Evolutionary conservation across 2,113 vertebrate species (phyloP).

Genomic region (Cairina moschata): DNA sequence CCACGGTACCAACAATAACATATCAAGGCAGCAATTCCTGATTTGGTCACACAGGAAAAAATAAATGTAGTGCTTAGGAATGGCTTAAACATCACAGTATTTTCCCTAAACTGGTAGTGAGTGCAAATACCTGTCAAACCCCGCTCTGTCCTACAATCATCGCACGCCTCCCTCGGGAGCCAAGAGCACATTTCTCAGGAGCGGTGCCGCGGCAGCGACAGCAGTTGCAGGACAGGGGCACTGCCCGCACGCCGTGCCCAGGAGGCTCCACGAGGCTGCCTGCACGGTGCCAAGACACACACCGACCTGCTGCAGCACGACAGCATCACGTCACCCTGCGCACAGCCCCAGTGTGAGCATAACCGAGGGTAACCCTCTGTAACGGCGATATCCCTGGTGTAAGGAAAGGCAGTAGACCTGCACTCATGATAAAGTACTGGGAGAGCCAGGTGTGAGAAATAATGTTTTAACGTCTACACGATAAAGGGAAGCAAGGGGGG

Average conservation of each 20-base stretch:
- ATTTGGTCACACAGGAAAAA: neutral
- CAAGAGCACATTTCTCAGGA: neutral
- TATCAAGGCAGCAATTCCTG: neutral
- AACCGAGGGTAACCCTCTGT: neutral
- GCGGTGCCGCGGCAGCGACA: rapidly evolving
- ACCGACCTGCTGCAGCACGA: rapidly evolving
- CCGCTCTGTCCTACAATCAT: neutral
- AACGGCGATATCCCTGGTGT: rapidly evolving
- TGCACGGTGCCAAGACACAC: neutral
- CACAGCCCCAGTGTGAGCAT: rapidly evolving
- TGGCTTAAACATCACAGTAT: neutral
- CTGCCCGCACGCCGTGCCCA: rapidly evolving
- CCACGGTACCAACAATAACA: neutral
- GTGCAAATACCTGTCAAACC: neutral
- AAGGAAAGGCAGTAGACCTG: neutral
- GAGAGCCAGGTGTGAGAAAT: neutral
- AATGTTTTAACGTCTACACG: rapidly evolving
- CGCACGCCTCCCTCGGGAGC: neutral
- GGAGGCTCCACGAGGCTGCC: neutral
- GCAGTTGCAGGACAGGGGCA: neutral
- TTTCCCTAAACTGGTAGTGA: rapidly evolving
- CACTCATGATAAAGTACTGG: neutral
- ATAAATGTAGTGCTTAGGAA: neutral
- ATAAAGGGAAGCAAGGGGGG: neutral
- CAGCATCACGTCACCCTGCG: rapidly evolving